Evolutionary conservation across 1,140 invertebrate species (phyloP), one percentile per base, ranked within the genome.

Genomic region (Phocides pigmalion): DNA sequence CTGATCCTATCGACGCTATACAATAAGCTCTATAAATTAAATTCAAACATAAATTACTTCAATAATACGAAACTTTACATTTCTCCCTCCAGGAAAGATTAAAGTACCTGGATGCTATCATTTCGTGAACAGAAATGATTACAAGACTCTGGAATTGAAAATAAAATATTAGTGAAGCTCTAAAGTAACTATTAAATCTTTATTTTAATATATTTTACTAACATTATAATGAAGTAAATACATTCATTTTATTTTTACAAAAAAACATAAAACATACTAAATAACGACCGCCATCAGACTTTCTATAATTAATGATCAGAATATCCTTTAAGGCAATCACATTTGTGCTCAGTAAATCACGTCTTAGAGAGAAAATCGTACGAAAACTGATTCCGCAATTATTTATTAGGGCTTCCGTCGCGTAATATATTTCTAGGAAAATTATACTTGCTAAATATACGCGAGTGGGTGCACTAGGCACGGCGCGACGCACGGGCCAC

Each of bases 391-490:
- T 50, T 62, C 25, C 64, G 65, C 66, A 72, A 75, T 70, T 71
- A 77, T 71, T 77, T 73, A 77, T 72, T 70, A 71, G 58, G 67
- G 63, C 82, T 87, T 86, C 85, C 85, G 79, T 79, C 76, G 81
- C 79, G 28, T 79, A 79, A 82, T 78, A 79, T 74, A 83, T 81
- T 88, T 82, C 80, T 66, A 70, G 75, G 82, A 83, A 84, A 84
- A 87, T 84, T 75, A 82, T 76, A 75, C 76, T 81, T 70, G 86
- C 84, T 88, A 90, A 84, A 88, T 86, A 83, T 88, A 86, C 61
- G 70, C 74, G 66, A 68, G 74, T 76, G 71, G 73, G 70, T 68
- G 72, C 70, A 72, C 72, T 74, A 68, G 67, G 62, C 71, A 68
- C 76, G 70, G 66, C 77, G 70, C 69, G 69, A 64, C 61, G 72